Evolutionary conservation across 2,888 invertebrate genomes (phyloP), one percentile per base, ranked within the genome.

Genomic region (Eubasilissa splendida): DNA sequence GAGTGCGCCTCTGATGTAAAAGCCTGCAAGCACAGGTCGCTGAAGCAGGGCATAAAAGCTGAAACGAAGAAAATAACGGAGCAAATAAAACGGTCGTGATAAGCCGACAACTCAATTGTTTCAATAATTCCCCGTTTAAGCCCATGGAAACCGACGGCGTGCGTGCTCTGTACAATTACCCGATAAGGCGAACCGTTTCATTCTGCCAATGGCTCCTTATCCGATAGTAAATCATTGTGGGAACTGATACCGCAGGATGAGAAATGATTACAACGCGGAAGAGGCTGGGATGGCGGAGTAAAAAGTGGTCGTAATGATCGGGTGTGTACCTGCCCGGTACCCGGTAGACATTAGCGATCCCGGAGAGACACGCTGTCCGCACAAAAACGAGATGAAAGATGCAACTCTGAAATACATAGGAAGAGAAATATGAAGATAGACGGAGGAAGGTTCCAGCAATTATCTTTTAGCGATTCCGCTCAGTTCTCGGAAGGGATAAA

Each of bases 201-300:
- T 70, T 70, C 53, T 9, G 53, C 54, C 70, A 54, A 70, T 70
- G 53, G 14, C 22, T 54, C 70, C 70, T 70, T 70, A 70, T 70
- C 70, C 70, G 70, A 22, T 54, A 70, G 70, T 50, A 65, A 50
- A 65, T 65, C 76, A 76, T 63, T 60, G 52, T 63, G 54, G 65
- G 70, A 70, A 70, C 70, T 70, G 70, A 12, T 63, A 33, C 33
- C 31, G 63, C 68, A n/a, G 59, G 50, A 59, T 42, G 59, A 22
- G 71, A 54, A 71, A 50, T 50, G 50, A 54, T 78, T 65, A 79
- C 75, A 75, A 79, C 68, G 66, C 74, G 79, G 79, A 79, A 79
- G 79, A 75, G 22, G 52, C 52, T n/a, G 14, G 58, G 54, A 60
- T 12, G 42, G 7, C 42, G 63, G 50, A 50, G 77, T 42, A 59